These are phyloP conservation scores for pig (Sus scrofa) DNA, from an alignment of 2,113 vertebrate genomes.

Conservation along the genomic window T2T-Sscrofa CM000812.6:48420501-48421000, in stretches of 20 bases:
- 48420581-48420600: background rate
- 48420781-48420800: background rate
- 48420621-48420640: background rate
- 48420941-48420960: background rate
- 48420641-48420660: background rate
- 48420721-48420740: background rate
- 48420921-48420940: conserved; percentile 1
- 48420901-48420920: background rate
- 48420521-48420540: background rate
- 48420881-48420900: background rate
- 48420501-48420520: background rate
- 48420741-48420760: background rate
- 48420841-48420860: background rate
- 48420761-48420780: background rate
- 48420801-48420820: background rate
- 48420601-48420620: background rate
- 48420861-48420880: background rate
- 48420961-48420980: background rate
- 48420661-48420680: background rate
- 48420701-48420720: background rate
- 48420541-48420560: background rate
- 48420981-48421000: background rate
- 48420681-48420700: background rate
- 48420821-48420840: background rate
- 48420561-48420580: background rate